Conservation (phyloP, 2,888 invertebrate species). For the Autographa pulchrina region DNA sequence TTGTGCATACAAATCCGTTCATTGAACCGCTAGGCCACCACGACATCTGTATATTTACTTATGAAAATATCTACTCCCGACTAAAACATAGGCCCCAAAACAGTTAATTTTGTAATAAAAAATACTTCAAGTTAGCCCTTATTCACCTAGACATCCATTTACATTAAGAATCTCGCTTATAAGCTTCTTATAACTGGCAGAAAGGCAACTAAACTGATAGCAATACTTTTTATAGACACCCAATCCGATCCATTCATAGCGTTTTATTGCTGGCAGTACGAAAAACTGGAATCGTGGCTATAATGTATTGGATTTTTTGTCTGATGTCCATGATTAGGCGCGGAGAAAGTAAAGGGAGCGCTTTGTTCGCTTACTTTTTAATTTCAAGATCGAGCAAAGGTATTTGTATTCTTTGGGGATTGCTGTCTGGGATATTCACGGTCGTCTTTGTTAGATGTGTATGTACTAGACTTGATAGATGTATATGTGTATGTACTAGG, state of each 20-base stretch:
- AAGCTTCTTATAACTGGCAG: neutral
- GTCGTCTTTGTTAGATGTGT: neutral
- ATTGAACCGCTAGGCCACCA: no score
- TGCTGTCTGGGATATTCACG: neutral
- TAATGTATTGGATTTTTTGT: constrained; percentile 19
- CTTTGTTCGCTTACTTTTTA: constrained; percentile 9
- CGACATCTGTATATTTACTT: no score
- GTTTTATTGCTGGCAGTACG: constrained; percentile 15
- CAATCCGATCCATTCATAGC: constrained; percentile 25
- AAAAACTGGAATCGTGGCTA: constrained; percentile 24
- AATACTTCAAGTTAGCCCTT: no score
- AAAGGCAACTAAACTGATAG: neutral
- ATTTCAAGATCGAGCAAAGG: constrained; percentile 1
- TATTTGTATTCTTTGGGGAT: neutral
- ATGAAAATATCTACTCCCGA: no score
- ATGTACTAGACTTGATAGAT: no score
- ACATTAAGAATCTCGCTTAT: no score
- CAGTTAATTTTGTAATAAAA: no score
- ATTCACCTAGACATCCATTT: no score
- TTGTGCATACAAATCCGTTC: no score
- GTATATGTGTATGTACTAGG: neutral
- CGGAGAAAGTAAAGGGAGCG: constrained; percentile 10
- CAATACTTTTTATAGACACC: constrained; percentile 32
- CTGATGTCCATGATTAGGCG: constrained; percentile 4
- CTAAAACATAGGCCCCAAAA: no score